phyloP scores from a whole-genome alignment of 2,888 invertebrate genomes.

The Habroteleia sp. region DNA sequence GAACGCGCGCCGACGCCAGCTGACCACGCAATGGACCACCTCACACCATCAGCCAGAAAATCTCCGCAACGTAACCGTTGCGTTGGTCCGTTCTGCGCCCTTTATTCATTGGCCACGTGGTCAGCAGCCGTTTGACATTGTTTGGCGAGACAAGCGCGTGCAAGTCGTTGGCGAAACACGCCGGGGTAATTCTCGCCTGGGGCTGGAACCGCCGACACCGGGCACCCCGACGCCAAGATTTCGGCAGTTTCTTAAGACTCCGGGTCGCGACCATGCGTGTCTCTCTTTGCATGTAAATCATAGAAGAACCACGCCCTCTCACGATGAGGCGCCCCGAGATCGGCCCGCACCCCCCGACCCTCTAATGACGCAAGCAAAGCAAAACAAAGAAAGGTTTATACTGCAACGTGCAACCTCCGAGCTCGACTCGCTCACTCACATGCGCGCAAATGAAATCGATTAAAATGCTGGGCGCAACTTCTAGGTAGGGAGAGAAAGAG shows the following conservation, averaged over 20 bases:
- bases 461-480: conserved; percentile 85
- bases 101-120: conserved; percentile 58
- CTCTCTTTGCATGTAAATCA: conserved; percentile 65
- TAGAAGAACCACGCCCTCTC: conserved; percentile 80
- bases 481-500: conserved; percentile 83
- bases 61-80: conserved; percentile 69
- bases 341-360: conserved; percentile 73
- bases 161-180: too few relatives aligned
- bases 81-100: conserved; percentile 55
- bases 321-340: conserved; percentile 65
- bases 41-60: conserved; percentile 70
- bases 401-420: conserved; percentile 78
- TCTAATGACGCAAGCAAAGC: conserved; percentile 83
- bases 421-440: conserved; percentile 82
- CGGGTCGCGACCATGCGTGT: conserved; percentile 24
- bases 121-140: conserved; percentile 21
- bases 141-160: too few relatives aligned
- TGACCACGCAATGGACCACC: conserved; percentile 79
- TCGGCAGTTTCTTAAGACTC: too few relatives aligned
- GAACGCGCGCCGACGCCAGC: conserved; percentile 76
- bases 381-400: conserved; percentile 83
- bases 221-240: too few relatives aligned
- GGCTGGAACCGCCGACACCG: too few relatives aligned
- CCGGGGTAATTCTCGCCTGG: too few relatives aligned
- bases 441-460: conserved; percentile 87